Evolutionary conservation across 2,888 invertebrate species (phyloP), one percentile per base, ranked within the genome.

Genomic region (Hypselothyrea guttata): DNA sequence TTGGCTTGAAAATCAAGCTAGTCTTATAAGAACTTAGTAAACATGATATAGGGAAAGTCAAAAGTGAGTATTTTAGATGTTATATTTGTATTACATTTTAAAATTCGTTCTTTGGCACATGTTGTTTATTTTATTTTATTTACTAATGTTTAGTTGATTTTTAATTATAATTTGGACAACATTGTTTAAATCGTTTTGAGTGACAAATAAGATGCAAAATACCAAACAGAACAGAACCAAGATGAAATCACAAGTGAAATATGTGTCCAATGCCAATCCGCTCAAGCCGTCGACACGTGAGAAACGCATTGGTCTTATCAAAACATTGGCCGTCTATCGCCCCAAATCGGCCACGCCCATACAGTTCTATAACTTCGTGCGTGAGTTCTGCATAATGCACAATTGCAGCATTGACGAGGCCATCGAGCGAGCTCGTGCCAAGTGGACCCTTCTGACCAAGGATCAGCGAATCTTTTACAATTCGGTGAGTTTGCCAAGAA

Each of bases 361-460:
- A 4, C 81, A 81, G 47, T 81, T 75, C 22, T 81, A 83, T 13
- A 81, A 83, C 22, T 81, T 51, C 30, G 75, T 81, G 4, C 27
- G 81, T 0, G 81, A 81, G 27, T 64, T 64, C 5, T 81, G 81
- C 60, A 81, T 82, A 0, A 69, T 81, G 41, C 69, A 83, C 59
- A 77, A 79, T 7, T 81, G 81, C 49, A 63, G 83, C 65, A 74
- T 81, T n/a, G 81, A 81, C 8, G 77, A 77, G 58, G 79, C 79
- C 1, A 54, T 81, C 49, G 69, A 66, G 1, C 16, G 57, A 3
- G 68, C 83, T 1, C 59, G 52, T 1, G 3, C 35, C 0, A n/a
- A 41, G 4, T 81, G 79, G 79, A 51, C 53, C 1, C 27, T 45
- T 1, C 57, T 82, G 0, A 55, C 45, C 33, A 28, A 18, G 15